A percentile compares a stretch with the other conserved stretches of the same genome.
phyloP scores from a whole-genome alignment of 2,113 vertebrate species.

The Tautogolabrus adspersus region DNA sequence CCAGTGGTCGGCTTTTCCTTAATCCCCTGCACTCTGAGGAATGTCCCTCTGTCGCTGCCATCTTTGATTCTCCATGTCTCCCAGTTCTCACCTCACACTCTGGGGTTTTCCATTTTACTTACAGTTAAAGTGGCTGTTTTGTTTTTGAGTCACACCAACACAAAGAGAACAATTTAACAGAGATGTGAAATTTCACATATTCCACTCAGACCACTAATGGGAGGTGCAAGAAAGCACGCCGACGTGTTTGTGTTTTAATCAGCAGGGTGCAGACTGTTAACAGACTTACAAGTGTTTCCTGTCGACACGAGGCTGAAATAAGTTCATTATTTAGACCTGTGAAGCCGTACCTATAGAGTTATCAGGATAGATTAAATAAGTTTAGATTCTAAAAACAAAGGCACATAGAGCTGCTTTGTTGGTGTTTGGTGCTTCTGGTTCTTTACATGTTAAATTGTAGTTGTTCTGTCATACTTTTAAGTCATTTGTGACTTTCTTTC shows the following conservation, averaged over 20 bases:
- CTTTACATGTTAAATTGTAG: no score
- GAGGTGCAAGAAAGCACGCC: slow-evolving; percentile 48
- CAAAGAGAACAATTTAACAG: slow-evolving; percentile 20
- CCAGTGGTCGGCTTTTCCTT: slow-evolving; percentile 50
- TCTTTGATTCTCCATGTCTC: slow-evolving; percentile 29
- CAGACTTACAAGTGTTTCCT: slow-evolving; percentile 31
- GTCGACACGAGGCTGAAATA: background rate
- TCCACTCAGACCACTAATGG: background rate
- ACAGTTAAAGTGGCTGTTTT: slow-evolving; percentile 18
- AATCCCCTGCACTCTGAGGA: slow-evolving; percentile 66
- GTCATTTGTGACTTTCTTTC: background rate
- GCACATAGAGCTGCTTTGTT: no score
- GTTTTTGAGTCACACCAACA: slow-evolving; percentile 19
- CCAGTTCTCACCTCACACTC: background rate
- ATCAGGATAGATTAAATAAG: no score
- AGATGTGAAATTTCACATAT: slow-evolving; percentile 62
- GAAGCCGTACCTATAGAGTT: no score
- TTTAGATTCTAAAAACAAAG: no score
- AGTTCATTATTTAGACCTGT: background rate
- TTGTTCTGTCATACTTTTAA: background rate
- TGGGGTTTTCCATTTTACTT: slow-evolving; percentile 14
- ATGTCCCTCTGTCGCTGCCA: slow-evolving; percentile 58
- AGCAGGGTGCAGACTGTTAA: slow-evolving; percentile 32
- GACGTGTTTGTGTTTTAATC: slow-evolving; percentile 61
- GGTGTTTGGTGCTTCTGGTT: no score